A percentile compares a stretch with the other conserved stretches of the same genome.
Conservation (phyloP, 2,797 vertebrate species). For the Sarcoramphus papa region DNA sequence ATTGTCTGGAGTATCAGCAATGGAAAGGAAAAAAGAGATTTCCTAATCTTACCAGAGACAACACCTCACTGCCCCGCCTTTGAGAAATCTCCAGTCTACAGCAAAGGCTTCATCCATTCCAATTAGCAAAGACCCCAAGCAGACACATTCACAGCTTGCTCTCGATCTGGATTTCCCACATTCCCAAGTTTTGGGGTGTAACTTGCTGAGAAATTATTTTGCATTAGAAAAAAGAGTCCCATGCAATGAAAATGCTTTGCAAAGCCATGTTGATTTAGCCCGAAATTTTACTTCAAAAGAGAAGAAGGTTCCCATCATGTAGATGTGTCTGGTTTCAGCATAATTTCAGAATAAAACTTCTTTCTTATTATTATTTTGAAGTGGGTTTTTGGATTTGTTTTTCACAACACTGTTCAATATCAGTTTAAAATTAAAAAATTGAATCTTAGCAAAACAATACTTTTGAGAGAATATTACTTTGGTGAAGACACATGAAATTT, state of each 20-base stretch:
- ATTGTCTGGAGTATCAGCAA: neutral
- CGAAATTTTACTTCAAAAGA: neutral
- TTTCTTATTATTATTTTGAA: neutral
- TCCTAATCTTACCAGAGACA: conserved; percentile 32
- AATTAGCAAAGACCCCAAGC: neutral
- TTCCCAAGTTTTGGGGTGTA: neutral
- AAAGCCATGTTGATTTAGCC: neutral
- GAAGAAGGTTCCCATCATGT: neutral
- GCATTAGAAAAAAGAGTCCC: neutral
- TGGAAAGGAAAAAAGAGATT: neutral
- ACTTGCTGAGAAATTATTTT: neutral
- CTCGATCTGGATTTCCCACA: neutral
- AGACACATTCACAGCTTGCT: neutral
- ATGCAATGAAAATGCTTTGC: neutral
- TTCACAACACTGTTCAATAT: neutral
- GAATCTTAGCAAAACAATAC: neutral
- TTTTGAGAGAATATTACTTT: neutral
- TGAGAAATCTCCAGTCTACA: neutral
- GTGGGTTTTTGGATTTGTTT: neutral
- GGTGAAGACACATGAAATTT: neutral
- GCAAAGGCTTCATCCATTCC: neutral
- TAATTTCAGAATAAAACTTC: neutral
- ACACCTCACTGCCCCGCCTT: neutral
- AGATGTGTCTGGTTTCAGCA: neutral
- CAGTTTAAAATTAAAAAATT: neutral